Evolutionary conservation across 37 sponge, comb jelly and placozoan genomes (phyloP), one percentile per base, ranked within the genome.

Genomic region (Chondrilla cf. caribensis): DNA sequence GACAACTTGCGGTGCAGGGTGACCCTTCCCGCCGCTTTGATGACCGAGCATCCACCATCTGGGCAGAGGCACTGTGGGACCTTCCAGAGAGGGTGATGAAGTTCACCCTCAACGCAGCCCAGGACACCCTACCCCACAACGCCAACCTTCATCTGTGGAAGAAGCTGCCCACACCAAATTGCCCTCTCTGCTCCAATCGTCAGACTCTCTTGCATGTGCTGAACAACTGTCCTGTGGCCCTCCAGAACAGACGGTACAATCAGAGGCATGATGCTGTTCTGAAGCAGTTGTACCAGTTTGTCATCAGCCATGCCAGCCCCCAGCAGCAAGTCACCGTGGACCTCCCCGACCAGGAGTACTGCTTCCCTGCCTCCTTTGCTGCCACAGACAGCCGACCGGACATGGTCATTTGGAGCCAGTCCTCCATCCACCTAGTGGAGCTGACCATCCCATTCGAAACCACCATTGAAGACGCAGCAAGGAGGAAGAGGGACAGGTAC

Each of bases 121-220:
- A 32, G 39, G 71, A 70, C 39, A 70, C 83, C 14, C 75, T 83
- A 1, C 83, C 83, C n/a, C 83, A 83, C 75, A 83, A 83, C 33
- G 83, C 83, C 39, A 70, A 70, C 39, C 64, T 70, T 9, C 71
- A 70, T 18, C 38, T 70, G 71, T 70, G 71, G 71, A 70, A 31
- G 71, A 70, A 70, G 38, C 9, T 37, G 39, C 39, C 71, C 5
- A 33, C 39, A 8, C 38, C 37, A 7, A 31, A 32, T 38, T 70
- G 71, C 18, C 5, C 37, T 9, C 71, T 73, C 44, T 73, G 76
- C 76, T 42, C 47, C 6, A 11, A 38, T 43, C 41, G 24, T n/a
- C 76, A 73, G 43, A 73, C 76, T 11, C 76, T 73, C 44, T 38
- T 17, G n/a, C 76, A 73, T 9, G 47, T 40, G 2, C 40, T 73